These are phyloP conservation scores for Caenorhabditis becei DNA, from an alignment of 2,888 invertebrate species.

Conservation along the genomic window DNA sequence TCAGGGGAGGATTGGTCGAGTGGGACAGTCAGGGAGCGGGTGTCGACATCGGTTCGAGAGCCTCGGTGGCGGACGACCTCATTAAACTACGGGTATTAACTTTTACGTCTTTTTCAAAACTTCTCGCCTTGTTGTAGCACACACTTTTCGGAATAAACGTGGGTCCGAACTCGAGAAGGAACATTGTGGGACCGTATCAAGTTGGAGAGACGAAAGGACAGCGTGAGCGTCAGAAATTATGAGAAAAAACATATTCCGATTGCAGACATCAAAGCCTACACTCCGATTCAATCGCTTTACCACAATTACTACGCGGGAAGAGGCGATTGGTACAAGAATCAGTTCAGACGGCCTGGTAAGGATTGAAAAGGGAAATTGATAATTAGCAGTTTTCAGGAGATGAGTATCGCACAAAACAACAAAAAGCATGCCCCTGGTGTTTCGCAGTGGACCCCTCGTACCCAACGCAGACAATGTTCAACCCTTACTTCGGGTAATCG, in stretches of 20 bases:
- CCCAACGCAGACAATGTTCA: slow-evolving; percentile 61
- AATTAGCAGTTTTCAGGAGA: slow-evolving; percentile 60
- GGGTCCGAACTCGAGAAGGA: slow-evolving; percentile 59
- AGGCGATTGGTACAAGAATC: slow-evolving; percentile 68
- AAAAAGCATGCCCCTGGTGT: slow-evolving; percentile 76
- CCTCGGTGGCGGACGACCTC: slow-evolving; percentile 68
- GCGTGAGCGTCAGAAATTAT: slow-evolving; percentile 39
- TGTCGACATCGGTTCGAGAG: slow-evolving; percentile 72
- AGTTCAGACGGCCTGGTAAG: slow-evolving; percentile 62
- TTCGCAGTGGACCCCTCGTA: slow-evolving; percentile 68
- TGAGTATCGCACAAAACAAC: slow-evolving; percentile 69
- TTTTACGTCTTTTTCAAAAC: slow-evolving; percentile 10
- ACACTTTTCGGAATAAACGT: slow-evolving; percentile 67
- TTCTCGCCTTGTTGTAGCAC: slow-evolving; percentile 28
- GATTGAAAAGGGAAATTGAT: background rate
- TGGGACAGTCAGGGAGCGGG: slow-evolving; percentile 71
- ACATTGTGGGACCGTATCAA: slow-evolving; percentile 65
- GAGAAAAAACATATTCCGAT: background rate
- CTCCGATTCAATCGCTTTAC: slow-evolving; percentile 63
- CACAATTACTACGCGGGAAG: slow-evolving; percentile 63
- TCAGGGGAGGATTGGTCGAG: slow-evolving; percentile 70
- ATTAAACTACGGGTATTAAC: slow-evolving; percentile 62
- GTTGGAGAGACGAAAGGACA: slow-evolving; percentile 63
- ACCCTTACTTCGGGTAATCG: slow-evolving; percentile 41
- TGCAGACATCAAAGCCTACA: slow-evolving; percentile 58